Percentiles rank a stretch among this genome's conserved stretches.
These are phyloP conservation scores for Psilopsiagon aymara DNA, from an alignment of 2,113 vertebrate species.

Conservation along the genomic window DNA sequence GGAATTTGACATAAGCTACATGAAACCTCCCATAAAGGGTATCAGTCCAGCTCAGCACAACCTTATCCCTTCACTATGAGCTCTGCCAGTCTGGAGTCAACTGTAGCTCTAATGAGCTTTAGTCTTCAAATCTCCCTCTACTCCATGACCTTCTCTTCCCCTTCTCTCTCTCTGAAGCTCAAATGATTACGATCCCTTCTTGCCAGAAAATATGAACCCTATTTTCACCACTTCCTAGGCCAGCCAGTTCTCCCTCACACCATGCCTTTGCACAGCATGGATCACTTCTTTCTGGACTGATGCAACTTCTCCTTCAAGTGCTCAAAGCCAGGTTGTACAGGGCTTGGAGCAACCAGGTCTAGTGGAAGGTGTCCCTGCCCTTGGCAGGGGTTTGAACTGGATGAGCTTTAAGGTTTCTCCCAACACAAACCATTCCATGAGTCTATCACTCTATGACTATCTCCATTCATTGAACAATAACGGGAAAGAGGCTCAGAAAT, in stretches of 20 bases:
- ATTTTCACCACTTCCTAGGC: not conserved
- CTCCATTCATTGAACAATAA: not conserved
- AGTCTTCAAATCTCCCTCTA: not conserved
- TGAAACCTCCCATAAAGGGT: not conserved
- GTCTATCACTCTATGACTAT: not conserved
- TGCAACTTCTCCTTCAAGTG: not conserved
- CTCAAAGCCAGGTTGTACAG: not conserved
- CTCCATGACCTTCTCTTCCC: too few species aligned
- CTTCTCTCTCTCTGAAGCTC: not conserved
- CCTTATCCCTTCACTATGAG: not conserved
- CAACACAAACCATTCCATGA: not conserved
- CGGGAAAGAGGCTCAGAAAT: not conserved
- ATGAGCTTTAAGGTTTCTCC: not conserved
- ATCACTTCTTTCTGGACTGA: not conserved
- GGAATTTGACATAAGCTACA: not conserved
- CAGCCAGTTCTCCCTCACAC: not conserved
- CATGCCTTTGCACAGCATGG: not conserved
- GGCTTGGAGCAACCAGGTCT: not conserved
- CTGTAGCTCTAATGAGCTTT: not conserved
- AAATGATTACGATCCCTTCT: not conserved
- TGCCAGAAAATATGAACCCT: not conserved
- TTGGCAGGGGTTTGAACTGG: not conserved
- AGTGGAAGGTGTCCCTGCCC: not conserved
- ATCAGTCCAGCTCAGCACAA: not conserved
- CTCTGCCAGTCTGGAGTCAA: not conserved